Base-by-base conservation (phyloP, 2,888 invertebrate genomes). In the Melipona beecheii region DNA sequence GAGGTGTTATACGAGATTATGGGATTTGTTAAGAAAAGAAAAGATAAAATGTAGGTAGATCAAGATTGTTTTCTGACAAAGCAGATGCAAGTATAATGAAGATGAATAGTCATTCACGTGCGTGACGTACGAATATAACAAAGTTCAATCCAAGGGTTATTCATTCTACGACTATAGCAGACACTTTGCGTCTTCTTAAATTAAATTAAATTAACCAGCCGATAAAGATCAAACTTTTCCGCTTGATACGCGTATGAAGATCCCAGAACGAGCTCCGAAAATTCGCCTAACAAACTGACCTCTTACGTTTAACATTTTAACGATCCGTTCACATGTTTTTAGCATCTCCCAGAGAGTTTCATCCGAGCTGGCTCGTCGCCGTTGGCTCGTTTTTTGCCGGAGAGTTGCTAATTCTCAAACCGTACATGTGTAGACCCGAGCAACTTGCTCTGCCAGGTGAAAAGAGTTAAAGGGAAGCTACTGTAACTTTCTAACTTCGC, bases 351-450 rank as follows among this genome's bases (percentile, higher is more conserved):
- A 21, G 68, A 56, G 71, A 31, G 52, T 54, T 68, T 50, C 31
- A 50, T 71, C 54, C 68, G 71, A 5, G 17, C 27, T 54, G 68
- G 76, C 50, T 60, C 24, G 85, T 75, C 75, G 85, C 72, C 75
- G 75, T 49, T 27, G 65, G 64, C 74, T 54, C 60, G 66, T 69
- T 73, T 80, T 78, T 69, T 66, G 65, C 21, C 43, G 62, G 62
- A 24, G 60, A 60, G 65, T 81, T 81, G 65, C 58, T 82, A 82
- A 82, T 81, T 82, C 73, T 65, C 74, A 75, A 70, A 65, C 70
- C 58, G 52, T 74, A 74, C 74, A 69, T 69, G 74, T 65, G 73
- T 54, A 54, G 54, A 54, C 15, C 49, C 69, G 36, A 2, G 56
- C 19, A 50, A 54, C 56, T 58, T 43, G 13, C 52, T 21, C 43